These are phyloP conservation scores for Eubasilissa splendida DNA, from an alignment of 2,888 invertebrate species.

Conservation along the genomic window DNA sequence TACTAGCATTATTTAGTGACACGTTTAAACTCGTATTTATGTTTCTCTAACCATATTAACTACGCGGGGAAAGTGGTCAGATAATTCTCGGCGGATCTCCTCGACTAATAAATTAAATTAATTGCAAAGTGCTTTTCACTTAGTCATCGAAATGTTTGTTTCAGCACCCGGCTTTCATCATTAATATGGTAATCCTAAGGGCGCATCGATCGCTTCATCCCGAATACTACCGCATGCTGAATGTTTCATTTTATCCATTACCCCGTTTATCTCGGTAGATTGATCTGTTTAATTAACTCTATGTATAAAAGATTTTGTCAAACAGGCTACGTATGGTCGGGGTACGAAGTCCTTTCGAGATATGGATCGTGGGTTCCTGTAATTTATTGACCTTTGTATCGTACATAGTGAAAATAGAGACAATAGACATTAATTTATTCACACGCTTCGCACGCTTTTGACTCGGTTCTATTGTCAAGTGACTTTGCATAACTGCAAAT, in stretches of 20 bases:
- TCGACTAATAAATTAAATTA: too few relatives aligned
- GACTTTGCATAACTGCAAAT: background rate
- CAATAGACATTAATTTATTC: conserved; percentile 23
- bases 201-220: background rate
- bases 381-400: conserved; percentile 34
- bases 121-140: too few relatives aligned
- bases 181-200: too few relatives aligned
- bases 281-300: conserved; percentile 30
- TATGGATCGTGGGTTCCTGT: conserved; percentile 10
- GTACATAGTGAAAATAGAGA: conserved; percentile 3
- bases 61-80: background rate
- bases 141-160: too few relatives aligned
- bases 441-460: background rate
- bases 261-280: background rate
- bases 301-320: conserved; percentile 2
- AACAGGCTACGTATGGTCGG: conserved; percentile 4
- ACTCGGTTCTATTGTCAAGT: background rate
- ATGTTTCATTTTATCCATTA: background rate
- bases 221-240: background rate
- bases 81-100: too few relatives aligned
- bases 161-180: too few relatives aligned
- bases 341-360: conserved; percentile 4
- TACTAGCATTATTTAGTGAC: conserved; percentile 2
- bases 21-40: background rate
- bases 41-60: background rate